Base-by-base conservation (phyloP, 2,797 vertebrate genomes). In the Cuculus canorus region DNA sequence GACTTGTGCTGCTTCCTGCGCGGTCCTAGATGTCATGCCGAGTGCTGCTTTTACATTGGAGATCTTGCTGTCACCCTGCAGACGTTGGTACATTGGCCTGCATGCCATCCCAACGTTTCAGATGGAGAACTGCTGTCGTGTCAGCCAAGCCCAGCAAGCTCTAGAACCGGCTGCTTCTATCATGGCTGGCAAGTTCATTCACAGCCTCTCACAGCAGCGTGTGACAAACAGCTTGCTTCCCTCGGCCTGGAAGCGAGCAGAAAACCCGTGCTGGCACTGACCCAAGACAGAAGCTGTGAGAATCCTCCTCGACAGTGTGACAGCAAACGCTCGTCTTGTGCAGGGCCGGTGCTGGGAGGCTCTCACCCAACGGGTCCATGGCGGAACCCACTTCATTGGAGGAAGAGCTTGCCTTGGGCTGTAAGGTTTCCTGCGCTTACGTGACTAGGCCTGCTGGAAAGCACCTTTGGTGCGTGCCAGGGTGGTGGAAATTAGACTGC, bases 271-370 rank as follows among this genome's bases (percentile, higher is more conserved):
- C 43, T 96, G 96, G 95, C 86, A 0, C 32, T 0, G 0, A 33
- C 72, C 95, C 94, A 92, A 57, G 76, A 35, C 80, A 88, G 88
- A 94, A 95, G 92, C 73, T 90, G 45, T 92, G 88, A 90, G 88
- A 95, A 93, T 93, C 73, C 86, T 95, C 70, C 84, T 92, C 4
- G 0, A 83, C 63, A 72, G 80, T 23, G 0, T 61, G 63, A 94
- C 73, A 68, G 57, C 54, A 48, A 85, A 59, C 2, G 5, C 39
- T 89, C 1, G 4, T 80, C 71, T 91, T 25, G 12, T 66, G 41
- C 13, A 2, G 81, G 35, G 28, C 63, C 1, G 0, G 37, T 27
- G 56, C 68, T 35, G 56, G 70, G 71, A 86, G 39, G 59, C 33
- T 82, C 33, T 81, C 5, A 0, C 59, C 52, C 25, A 2, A 19